Percentiles rank a stretch among this genome's conserved stretches.
Evolutionary conservation across 2,888 invertebrate genomes (phyloP).

Genomic region (Aplocera efformata): DNA sequence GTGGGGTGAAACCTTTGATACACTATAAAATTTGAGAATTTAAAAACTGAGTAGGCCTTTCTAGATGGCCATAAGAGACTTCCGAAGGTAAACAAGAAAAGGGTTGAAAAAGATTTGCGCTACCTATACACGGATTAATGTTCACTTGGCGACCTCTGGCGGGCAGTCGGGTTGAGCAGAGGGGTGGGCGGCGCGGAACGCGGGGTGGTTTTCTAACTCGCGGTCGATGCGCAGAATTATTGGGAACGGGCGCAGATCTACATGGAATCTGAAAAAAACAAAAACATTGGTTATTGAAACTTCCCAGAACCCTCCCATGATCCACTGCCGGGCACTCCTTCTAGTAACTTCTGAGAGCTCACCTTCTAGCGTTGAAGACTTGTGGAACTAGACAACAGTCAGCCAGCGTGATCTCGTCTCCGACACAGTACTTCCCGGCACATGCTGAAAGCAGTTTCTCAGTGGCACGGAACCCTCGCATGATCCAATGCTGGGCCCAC

Average conservation of each 20-base stretch:
- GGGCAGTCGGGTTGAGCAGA: constrained; percentile 97
- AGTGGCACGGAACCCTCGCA: constrained; percentile 92
- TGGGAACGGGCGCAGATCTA: constrained; percentile 93
- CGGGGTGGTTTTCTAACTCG: constrained; percentile 92
- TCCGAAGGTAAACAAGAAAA: too few species aligned
- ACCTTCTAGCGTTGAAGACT: constrained; percentile 96
- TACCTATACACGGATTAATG: constrained; percentile 8
- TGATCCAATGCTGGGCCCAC: constrained; percentile 97
- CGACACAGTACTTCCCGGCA: constrained; percentile 95
- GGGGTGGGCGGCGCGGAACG: constrained; percentile 95
- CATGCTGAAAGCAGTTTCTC: constrained; percentile 91
- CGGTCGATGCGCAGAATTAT: constrained; percentile 93
- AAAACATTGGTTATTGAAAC: too few species aligned
- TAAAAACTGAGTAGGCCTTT: too few species aligned
- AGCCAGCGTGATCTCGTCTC: constrained; percentile 95
- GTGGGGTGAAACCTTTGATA: too few species aligned
- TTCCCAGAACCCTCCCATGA: too few species aligned
- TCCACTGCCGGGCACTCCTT: too few species aligned
- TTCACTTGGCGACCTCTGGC: constrained; percentile 88
- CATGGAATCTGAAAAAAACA: constrained; percentile 87
- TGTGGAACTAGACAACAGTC: constrained; percentile 98
- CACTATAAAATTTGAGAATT: too few species aligned
- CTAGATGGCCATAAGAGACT: too few species aligned
- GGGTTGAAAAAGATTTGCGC: too few species aligned
- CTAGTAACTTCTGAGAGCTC: too few species aligned